phyloP scores from a whole-genome alignment of 2,888 invertebrate species.

The Boloria selene region DNA sequence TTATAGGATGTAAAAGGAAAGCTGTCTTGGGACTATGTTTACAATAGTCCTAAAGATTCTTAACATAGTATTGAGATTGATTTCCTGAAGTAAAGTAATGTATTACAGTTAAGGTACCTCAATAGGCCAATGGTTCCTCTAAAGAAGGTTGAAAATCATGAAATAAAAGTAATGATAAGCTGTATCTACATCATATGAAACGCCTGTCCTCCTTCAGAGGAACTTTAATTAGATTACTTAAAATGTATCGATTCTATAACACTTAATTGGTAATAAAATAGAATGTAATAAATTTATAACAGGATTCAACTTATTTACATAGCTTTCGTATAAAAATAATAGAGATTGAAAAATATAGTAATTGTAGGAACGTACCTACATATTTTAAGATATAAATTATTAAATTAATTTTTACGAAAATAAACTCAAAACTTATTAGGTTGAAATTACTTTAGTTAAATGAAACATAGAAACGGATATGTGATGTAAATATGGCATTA shows the following conservation, averaged over 20 bases:
- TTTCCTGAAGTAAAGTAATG: constrained; percentile 31
- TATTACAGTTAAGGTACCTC: constrained; percentile 25
- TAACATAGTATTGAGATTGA: constrained; percentile 16
- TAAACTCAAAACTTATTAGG: neutral
- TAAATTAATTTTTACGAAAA: constrained; percentile 4
- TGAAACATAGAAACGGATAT: constrained; percentile 7
- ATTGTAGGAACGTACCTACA: constrained; percentile 12
- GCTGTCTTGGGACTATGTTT: neutral
- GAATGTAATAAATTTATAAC: constrained; percentile 80
- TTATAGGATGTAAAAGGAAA: neutral
- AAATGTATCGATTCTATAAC: constrained; percentile 77
- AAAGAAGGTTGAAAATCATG: constrained; percentile 41
- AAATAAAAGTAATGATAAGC: constrained; percentile 32
- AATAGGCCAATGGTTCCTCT: constrained; percentile 53
- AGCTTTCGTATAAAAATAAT: constrained; percentile 46
- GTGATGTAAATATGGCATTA: neutral
- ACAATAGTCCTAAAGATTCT: neutral
- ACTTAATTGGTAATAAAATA: constrained; percentile 79
- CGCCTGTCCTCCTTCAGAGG: constrained; percentile 51
- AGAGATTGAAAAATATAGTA: constrained; percentile 5
- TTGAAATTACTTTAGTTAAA: constrained; percentile 7
- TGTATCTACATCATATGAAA: constrained; percentile 42
- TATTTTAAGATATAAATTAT: constrained; percentile 4
- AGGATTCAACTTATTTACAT: constrained; percentile 80
- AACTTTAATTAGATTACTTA: constrained; percentile 57